phyloP scores from a whole-genome alignment of 2,888 invertebrate species.

The Hylaea fasciaria region DNA sequence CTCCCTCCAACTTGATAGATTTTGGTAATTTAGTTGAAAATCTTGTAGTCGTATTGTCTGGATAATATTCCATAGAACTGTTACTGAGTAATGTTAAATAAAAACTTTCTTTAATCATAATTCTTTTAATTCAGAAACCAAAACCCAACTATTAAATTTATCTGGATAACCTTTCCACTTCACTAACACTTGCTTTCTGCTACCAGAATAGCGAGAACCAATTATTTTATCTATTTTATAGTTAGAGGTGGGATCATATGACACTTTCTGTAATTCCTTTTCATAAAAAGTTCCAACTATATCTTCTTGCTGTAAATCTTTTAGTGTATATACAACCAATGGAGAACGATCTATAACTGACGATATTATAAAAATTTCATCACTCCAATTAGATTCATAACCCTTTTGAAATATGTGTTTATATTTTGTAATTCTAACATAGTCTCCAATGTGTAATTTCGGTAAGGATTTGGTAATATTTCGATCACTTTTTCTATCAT shows the following conservation, averaged over 20 bases:
- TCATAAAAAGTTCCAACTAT: too few species aligned
- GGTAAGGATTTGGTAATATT: slow-evolving; percentile 1
- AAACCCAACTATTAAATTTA: slow-evolving; percentile 47
- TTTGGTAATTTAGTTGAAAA: slow-evolving; percentile 42
- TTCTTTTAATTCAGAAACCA: slow-evolving; percentile 30
- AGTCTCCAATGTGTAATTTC: slow-evolving; percentile 27
- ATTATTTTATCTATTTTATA: too few species aligned
- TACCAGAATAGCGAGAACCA: too few species aligned
- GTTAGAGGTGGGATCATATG: too few species aligned
- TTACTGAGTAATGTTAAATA: slow-evolving; percentile 30
- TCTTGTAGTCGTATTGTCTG: slow-evolving; percentile 39
- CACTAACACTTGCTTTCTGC: too few species aligned
- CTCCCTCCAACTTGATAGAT: slow-evolving; percentile 37
- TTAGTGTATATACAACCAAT: too few species aligned
- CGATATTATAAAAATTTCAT: slow-evolving; percentile 44
- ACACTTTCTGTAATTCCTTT: too few species aligned
- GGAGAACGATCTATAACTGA: slow-evolving; percentile 35
- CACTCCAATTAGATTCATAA: slow-evolving; percentile 50
- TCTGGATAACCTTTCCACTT: too few species aligned
- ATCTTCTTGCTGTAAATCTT: too few species aligned
- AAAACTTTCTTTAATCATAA: slow-evolving; percentile 43
- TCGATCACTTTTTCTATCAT: slow-evolving; percentile 2
- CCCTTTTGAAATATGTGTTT: slow-evolving; percentile 48
- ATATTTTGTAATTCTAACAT: slow-evolving; percentile 44
- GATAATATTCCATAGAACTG: slow-evolving; percentile 41